Evolutionary conservation across 2,113 vertebrate species (phyloP).

Genomic region (Mola mola): DNA sequence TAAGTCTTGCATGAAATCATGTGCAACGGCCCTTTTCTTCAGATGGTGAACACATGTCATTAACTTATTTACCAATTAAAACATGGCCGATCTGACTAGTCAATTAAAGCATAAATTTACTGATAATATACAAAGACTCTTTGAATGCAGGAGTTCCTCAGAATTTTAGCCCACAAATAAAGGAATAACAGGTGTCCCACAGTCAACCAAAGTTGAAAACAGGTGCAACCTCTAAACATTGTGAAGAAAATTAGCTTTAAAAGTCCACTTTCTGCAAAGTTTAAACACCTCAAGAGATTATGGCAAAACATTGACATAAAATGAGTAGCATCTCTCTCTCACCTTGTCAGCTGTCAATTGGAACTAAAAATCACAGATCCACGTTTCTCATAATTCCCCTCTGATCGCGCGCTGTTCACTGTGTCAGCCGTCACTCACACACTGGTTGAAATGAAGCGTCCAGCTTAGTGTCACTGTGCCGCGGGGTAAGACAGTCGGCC

Average conservation of each 20-base stretch:
- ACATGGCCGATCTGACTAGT: no score
- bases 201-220: background rate
- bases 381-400: slow-evolving; percentile 50
- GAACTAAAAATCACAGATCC: slow-evolving; percentile 49
- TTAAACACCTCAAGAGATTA: background rate
- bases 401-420: background rate
- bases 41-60: background rate
- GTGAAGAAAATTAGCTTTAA: background rate
- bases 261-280: background rate
- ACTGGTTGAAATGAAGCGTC: background rate
- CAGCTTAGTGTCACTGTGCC: background rate
- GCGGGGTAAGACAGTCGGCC: background rate
- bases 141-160: no score
- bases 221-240: slow-evolving; percentile 16
- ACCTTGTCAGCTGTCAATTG: slow-evolving; percentile 60
- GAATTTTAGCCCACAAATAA: background rate
- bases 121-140: background rate
- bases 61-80: slow-evolving; percentile 1
- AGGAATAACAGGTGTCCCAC: slow-evolving; percentile 10
- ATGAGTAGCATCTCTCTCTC: slow-evolving; percentile 11
- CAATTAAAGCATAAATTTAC: no score
- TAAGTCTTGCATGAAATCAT: no score
- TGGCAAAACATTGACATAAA: background rate
- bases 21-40: no score
- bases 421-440: slow-evolving; percentile 2